phyloP scores from a whole-genome alignment of 2,113 vertebrate species.

The Notothenia rossii region DNA sequence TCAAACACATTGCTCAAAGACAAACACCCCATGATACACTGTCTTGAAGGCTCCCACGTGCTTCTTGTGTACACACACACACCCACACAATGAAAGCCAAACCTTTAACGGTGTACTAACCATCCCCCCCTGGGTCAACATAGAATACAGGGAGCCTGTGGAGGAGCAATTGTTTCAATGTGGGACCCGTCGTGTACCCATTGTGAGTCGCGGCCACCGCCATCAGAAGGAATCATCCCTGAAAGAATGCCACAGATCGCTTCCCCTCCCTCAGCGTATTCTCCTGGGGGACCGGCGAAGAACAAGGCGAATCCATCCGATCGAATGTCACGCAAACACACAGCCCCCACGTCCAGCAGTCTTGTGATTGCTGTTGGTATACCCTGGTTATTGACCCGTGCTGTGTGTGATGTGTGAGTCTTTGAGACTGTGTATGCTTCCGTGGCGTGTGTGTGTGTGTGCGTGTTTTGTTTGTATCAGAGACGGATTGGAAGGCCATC shows the following conservation, averaged over 20 bases:
- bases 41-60: constrained; percentile 31
- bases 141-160: constrained; percentile 51
- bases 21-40: constrained; percentile 35
- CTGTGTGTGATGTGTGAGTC: constrained; percentile 72
- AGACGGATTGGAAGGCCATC: constrained; percentile 75
- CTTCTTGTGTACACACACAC: constrained; percentile 9
- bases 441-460: constrained; percentile 10
- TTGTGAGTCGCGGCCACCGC: constrained; percentile 71
- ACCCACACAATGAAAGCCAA: constrained; percentile 47
- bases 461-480: constrained; percentile 66
- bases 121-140: constrained; percentile 42
- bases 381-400: constrained; percentile 82
- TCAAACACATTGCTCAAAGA: constrained; percentile 60
- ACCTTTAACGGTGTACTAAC: constrained; percentile 47
- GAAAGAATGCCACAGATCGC: constrained; percentile 77
- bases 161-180: constrained; percentile 73
- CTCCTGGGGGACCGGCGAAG: constrained; percentile 70
- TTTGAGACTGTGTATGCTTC: constrained; percentile 52
- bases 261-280: constrained; percentile 53
- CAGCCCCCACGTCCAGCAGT: constrained; percentile 64
- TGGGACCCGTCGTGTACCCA: constrained; percentile 53
- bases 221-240: constrained; percentile 68
- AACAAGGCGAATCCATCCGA: constrained; percentile 79
- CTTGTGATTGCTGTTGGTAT: constrained; percentile 82
- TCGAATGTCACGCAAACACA: constrained; percentile 81